Conservation (phyloP, 2,888 invertebrate species). For the Cantharis rufa region DNA sequence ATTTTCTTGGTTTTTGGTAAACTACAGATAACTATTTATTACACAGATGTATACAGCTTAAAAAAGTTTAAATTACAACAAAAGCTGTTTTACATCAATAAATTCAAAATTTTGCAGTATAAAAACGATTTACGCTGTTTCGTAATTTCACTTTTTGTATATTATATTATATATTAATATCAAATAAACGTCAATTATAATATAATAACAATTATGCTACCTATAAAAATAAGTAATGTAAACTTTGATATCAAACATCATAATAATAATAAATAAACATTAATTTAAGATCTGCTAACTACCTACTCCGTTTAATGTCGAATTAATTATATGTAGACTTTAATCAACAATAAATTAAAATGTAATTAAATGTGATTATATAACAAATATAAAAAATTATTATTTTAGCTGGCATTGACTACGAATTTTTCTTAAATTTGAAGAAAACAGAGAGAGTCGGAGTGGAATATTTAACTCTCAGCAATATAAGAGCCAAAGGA, state of each 20-base stretch:
- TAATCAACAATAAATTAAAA: not conserved
- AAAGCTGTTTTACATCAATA: not conserved
- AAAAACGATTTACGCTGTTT: not conserved
- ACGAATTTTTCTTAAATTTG: not conserved
- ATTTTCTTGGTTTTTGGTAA: no score
- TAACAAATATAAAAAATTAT: not conserved
- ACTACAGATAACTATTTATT: no score
- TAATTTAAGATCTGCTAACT: not conserved
- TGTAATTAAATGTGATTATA: not conserved
- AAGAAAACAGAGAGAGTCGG: not conserved
- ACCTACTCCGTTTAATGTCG: not conserved
- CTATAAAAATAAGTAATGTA: not conserved
- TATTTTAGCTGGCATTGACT: not conserved
- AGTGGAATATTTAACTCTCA: not conserved
- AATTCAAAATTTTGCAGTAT: no score
- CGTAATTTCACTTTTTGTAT: not conserved
- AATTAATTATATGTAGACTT: not conserved
- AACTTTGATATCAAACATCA: not conserved
- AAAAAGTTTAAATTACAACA: no score
- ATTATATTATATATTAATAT: not conserved
- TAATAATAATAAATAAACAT: not conserved
- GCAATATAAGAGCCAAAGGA: not conserved
- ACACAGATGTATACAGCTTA: no score
- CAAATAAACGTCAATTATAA: not conserved
- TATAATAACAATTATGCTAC: not conserved